These are phyloP conservation scores for Coreius guichenoti DNA, from an alignment of 2,797 vertebrate species.

Conservation along the genomic window DNA sequence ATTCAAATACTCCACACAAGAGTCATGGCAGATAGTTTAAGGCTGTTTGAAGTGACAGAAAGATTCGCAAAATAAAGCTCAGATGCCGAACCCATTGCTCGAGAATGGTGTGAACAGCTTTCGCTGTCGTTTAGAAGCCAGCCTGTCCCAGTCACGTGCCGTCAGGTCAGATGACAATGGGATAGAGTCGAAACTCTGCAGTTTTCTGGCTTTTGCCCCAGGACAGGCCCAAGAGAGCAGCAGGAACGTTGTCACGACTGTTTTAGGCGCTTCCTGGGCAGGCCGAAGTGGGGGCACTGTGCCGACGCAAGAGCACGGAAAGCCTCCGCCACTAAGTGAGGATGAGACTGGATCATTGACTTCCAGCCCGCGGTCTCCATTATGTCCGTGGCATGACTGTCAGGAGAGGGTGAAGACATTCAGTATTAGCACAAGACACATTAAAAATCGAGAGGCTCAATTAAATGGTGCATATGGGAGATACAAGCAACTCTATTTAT, in stretches of 20 bases:
- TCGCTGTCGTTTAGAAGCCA: conserved; percentile 21
- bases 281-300: conserved; percentile 63
- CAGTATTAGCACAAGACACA: conserved; percentile 70
- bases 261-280: conserved; percentile 87
- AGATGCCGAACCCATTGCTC: conserved; percentile 83
- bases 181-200: conserved; percentile 70
- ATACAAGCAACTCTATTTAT: conserved; percentile 2
- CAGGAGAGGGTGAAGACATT: conserved; percentile 92
- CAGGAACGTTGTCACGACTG: conserved; percentile 85
- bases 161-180: conserved; percentile 52
- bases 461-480: background rate
- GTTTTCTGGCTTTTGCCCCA: conserved; percentile 63
- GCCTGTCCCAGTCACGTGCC: conserved; percentile 20
- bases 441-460: conserved; percentile 71
- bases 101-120: conserved; percentile 19
- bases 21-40: conserved; percentile 97
- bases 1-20: conserved; percentile 82
- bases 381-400: conserved; percentile 97
- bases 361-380: conserved; percentile 99
- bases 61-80: conserved; percentile 85
- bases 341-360: conserved; percentile 99
- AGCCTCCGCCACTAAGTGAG: conserved; percentile 99
- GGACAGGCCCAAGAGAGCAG: conserved; percentile 78
- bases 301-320: conserved; percentile 87
- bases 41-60: conserved; percentile 92